phyloP scores from a whole-genome alignment of 2,113 vertebrate genomes.

The Xenopus laevis region DNA sequence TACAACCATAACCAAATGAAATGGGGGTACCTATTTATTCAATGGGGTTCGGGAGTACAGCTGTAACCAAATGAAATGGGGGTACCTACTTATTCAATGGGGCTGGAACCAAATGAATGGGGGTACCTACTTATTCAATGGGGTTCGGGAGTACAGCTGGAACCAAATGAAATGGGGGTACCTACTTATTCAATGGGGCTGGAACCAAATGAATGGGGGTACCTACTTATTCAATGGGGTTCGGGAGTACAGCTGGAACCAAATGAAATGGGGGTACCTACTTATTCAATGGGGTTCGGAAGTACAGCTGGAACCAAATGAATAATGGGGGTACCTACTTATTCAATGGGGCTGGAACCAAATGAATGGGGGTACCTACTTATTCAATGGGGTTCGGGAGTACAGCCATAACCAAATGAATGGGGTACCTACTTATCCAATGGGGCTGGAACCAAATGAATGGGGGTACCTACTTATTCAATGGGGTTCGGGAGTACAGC shows the following conservation, averaged over 20 bases:
- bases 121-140: conserved; percentile 65
- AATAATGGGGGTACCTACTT: conserved; percentile 64
- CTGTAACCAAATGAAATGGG: conserved; percentile 74
- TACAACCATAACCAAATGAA: conserved; percentile 82
- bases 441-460: conserved; percentile 75
- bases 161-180: conserved; percentile 71
- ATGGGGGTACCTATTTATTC: conserved; percentile 66
- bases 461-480: conserved; percentile 29
- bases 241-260: conserved; percentile 79
- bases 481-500: conserved; percentile 70
- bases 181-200: conserved; percentile 50
- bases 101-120: conserved; percentile 78
- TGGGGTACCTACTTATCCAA: conserved; percentile 65
- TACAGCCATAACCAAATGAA: conserved; percentile 82
- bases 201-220: conserved; percentile 75
- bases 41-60: conserved; percentile 70
- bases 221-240: conserved; percentile 69
- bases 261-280: conserved; percentile 56
- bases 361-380: conserved; percentile 49
- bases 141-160: conserved; percentile 72
- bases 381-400: conserved; percentile 60
- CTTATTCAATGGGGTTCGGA: conserved; percentile 59
- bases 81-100: conserved; percentile 40
- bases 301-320: conserved; percentile 83
- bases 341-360: conserved; percentile 72